Percentiles rank a stretch among this genome's conserved stretches.
Evolutionary conservation across 2,888 invertebrate genomes (phyloP).

Genomic region (Lucinisca nassula): DNA sequence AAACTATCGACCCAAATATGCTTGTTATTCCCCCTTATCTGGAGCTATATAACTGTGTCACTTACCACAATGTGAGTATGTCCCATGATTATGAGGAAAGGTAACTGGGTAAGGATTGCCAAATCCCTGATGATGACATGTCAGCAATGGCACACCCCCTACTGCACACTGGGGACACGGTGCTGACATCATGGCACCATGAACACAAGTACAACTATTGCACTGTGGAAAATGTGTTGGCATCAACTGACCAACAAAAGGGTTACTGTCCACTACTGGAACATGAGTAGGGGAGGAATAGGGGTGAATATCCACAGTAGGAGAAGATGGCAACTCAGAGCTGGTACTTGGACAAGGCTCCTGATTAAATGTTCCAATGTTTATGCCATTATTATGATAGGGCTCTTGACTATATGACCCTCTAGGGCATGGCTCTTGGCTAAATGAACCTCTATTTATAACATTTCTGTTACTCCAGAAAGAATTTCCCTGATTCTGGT

Average conservation of each 20-base stretch:
- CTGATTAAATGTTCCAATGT: conserved; percentile 35
- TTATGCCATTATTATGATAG: conserved; percentile 56
- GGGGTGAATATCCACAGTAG: conserved; percentile 61
- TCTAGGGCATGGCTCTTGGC: neutral
- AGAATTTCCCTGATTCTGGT: conserved; percentile 57
- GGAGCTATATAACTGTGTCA: neutral
- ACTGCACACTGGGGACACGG: conserved; percentile 78
- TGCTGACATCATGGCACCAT: conserved; percentile 56
- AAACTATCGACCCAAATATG: too few species aligned
- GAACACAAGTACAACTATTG: conserved; percentile 60
- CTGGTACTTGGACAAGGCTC: neutral
- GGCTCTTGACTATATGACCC: conserved; percentile 17
- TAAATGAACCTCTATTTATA: conserved; percentile 51
- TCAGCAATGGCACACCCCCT: conserved; percentile 71
- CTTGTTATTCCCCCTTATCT: too few species aligned
- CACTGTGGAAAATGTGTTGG: conserved; percentile 64
- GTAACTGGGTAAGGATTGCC: conserved; percentile 78
- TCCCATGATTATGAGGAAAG: conserved; percentile 68
- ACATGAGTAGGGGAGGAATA: conserved; percentile 65
- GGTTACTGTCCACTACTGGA: conserved; percentile 56
- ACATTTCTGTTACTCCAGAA: conserved; percentile 69
- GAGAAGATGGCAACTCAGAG: neutral
- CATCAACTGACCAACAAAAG: conserved; percentile 65
- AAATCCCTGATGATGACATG: conserved; percentile 72
- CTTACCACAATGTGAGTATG: conserved; percentile 67